Base-by-base conservation (phyloP, 2,797 vertebrate species). In the Gambelia wislizenii region DNA sequence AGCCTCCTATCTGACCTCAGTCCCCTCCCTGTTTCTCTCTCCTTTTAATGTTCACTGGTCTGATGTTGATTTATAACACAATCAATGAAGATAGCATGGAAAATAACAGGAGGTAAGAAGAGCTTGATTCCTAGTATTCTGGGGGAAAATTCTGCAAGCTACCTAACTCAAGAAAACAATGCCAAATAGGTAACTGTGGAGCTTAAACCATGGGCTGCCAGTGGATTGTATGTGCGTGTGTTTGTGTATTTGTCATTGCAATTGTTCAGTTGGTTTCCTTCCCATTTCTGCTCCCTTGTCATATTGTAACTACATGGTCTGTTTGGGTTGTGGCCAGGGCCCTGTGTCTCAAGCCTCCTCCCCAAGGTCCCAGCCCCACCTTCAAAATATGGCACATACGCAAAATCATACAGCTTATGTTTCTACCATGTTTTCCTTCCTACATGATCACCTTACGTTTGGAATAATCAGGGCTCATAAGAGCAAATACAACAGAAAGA, bases 181-280 rank as follows among this genome's bases (percentile, higher is more conserved):
- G 88, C 79, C 91, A 93, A 85, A 92, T 77, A 92, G 81, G 90
- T 88, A 92, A 94, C 74, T 77, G 56, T 59, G 20, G 4, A 6
- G 56, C 56, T 22, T 20, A 59, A 20, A 59, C 49, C 49, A 49
- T 49, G 49, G 49, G 49, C 16, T 59, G 56, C 56, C 20, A 59
- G 20, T 59, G 56, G 56, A n/a, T n/a, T n/a, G n/a, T n/a, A n/a
- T n/a, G n/a, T n/a, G n/a, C n/a, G n/a, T n/a, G n/a, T n/a, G n/a
- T n/a, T n/a, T n/a, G n/a, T n/a, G n/a, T n/a, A n/a, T n/a, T 95
- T 95, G 87, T 90, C 90, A 92, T 91, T 89, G 89, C 85, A 94
- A 89, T 42, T 42, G 83, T 92, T 94, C 84, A 87, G 85, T 93
- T 95, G 89, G 2, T 56, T 76, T 80, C 64, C 84, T 75, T 74